These are phyloP conservation scores for Brachypodius melanocephalos DNA, from an alignment of 2,113 vertebrate species.

Conservation along the genomic window DNA sequence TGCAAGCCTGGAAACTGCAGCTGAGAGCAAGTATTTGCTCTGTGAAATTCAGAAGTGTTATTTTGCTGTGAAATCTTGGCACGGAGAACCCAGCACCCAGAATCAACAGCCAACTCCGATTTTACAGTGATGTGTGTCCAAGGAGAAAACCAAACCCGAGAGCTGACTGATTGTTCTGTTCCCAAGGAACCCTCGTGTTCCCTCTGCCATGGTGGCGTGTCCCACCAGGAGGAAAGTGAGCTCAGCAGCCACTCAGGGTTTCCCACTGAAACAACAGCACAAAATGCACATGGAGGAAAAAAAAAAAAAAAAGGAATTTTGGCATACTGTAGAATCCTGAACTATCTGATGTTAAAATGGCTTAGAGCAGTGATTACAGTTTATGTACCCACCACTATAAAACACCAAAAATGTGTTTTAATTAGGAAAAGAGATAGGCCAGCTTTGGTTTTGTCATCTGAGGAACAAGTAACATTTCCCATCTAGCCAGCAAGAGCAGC, in stretches of 20 bases:
- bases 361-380: slow-evolving; percentile 30
- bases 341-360: neutral
- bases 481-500: slow-evolving; percentile 63
- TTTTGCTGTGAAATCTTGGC: slow-evolving; percentile 1
- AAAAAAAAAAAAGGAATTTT: neutral
- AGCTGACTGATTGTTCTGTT: neutral
- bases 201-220: neutral
- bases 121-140: slow-evolving; percentile 27
- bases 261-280: slow-evolving; percentile 23
- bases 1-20: neutral
- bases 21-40: neutral
- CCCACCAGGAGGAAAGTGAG: slow-evolving; percentile 9
- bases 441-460: slow-evolving; percentile 60
- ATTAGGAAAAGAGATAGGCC: neutral
- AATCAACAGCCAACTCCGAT: neutral
- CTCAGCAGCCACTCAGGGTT: slow-evolving; percentile 26
- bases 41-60: slow-evolving; percentile 8
- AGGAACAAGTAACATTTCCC: neutral
- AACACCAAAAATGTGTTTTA: slow-evolving; percentile 55
- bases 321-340: slow-evolving; percentile 40
- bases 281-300: neutral
- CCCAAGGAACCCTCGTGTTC: neutral
- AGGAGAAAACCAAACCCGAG: neutral
- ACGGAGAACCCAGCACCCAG: neutral
- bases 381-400: slow-evolving; percentile 44